Percentiles rank a stretch among this genome's conserved stretches.
phyloP scores from a whole-genome alignment of 2,113 vertebrate species.

The Natator depressus region DNA sequence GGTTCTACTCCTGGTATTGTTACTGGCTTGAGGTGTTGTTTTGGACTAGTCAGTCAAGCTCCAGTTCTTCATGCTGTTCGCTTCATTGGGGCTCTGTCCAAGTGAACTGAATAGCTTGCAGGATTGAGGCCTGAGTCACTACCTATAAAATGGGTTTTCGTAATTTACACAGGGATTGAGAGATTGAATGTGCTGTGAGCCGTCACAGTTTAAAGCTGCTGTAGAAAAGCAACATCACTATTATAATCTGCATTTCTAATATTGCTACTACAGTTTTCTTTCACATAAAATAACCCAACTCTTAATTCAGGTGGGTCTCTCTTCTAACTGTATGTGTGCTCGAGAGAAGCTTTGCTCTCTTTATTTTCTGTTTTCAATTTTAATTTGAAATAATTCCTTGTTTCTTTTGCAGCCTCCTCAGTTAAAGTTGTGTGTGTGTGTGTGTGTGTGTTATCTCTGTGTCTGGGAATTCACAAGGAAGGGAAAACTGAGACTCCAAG shows the following conservation, averaged over 20 bases:
- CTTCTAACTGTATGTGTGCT: neutral
- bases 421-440: neutral
- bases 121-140: neutral
- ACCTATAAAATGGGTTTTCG: neutral
- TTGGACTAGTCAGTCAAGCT: neutral
- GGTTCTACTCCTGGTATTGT: neutral
- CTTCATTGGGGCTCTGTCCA: neutral
- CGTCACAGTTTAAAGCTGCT: neutral
- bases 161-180: neutral
- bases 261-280: neutral
- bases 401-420: neutral
- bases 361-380: slow-evolving; percentile 24
- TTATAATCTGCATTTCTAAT: neutral
- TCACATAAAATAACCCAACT: neutral
- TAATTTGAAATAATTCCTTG: slow-evolving; percentile 11
- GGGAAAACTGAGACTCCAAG: neutral
- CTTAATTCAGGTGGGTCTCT: slow-evolving; percentile 1
- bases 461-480: neutral
- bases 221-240: neutral
- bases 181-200: neutral
- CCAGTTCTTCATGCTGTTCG: neutral
- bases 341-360: slow-evolving; percentile 12
- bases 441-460: neutral
- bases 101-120: neutral
- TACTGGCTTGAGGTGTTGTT: neutral